Evolutionary conservation across 2,113 vertebrate genomes (phyloP), one percentile per base, ranked within the genome.

Genomic region (Nymphicus hollandicus): DNA sequence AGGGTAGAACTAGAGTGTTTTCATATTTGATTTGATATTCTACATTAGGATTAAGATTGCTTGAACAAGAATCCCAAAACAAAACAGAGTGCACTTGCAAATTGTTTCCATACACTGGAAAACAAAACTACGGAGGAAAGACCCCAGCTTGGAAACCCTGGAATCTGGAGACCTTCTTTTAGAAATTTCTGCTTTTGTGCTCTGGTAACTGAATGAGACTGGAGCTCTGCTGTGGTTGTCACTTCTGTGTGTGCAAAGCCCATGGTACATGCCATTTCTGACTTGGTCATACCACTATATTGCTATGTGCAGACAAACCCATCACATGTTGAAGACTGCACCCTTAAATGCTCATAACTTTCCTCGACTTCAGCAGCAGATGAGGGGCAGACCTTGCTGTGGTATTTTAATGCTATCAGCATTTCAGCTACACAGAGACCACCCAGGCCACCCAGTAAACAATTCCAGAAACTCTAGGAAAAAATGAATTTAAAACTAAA

Each of bases 401-500:
- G 56, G 61, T 68, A 49, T 25, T 88, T 23, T 37, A 91, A n/a
- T 7, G 13, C 31, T 66, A 73, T n/a, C 63, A 78, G 41, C 43
- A 90, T 65, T 71, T 44, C 64, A 61, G 65, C 35, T 60, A 60
- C 41, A 49, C 9, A 63, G 56, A 91, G 44, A 84, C 35, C 55
- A 89, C 33, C 37, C 65, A 89, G 37, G n/a, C 23, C 49, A 77
- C 12, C 12, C 44, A 29, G 44, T n/a, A 71, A 78, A 74, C n/a
- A 60, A n/a, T 27, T 41, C 52, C 81, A 89, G 63, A 86, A 93
- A 77, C 23, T 24, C 29, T 29, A 66, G 37, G 44, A 79, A 81
- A 22, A 89, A 86, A 71, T 3, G 2, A 68, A 71, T 68, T 89
- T 71, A 65, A 76, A 91, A 44, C 11, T 61, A 95, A 93, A 78